These are phyloP conservation scores for Megaptera novaeangliae DNA, from an alignment of 2,113 vertebrate genomes.

Conservation along the genomic window DNA sequence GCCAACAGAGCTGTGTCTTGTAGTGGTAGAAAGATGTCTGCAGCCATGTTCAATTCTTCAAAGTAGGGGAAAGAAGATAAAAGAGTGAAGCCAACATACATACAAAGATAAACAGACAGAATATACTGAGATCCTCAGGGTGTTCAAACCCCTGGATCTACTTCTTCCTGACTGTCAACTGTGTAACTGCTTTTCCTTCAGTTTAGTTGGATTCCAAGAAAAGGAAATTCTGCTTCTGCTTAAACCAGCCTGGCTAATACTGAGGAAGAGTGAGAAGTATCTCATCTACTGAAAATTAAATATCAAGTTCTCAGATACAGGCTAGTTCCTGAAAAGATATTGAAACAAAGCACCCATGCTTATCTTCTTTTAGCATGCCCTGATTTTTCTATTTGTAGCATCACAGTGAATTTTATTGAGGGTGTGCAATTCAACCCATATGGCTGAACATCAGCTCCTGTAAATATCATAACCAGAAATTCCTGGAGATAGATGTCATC, in stretches of 20 bases:
- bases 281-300: neutral
- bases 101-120: neutral
- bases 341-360: neutral
- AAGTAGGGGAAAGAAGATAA: neutral
- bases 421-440: slow-evolving; percentile 35
- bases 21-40: neutral
- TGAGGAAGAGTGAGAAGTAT: neutral
- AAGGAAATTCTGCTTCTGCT: neutral
- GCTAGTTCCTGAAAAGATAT: neutral
- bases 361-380: slow-evolving; percentile 3
- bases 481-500: slow-evolving; percentile 9
- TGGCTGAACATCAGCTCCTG: slow-evolving; percentile 26
- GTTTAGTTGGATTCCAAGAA: neutral
- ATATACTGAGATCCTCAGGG: neutral
- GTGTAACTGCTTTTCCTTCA: neutral
- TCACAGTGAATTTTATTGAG: slow-evolving; percentile 38
- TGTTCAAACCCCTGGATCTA: neutral
- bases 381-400: slow-evolving; percentile 24
- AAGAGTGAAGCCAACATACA: neutral
- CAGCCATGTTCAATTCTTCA: neutral
- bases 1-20: neutral
- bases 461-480: slow-evolving; percentile 46
- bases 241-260: neutral
- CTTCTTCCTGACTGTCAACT: neutral
- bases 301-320: neutral